Evolutionary conservation across 2,888 invertebrate species (phyloP), one percentile per base, ranked within the genome.

Genomic region (Dascillus cervinus): DNA sequence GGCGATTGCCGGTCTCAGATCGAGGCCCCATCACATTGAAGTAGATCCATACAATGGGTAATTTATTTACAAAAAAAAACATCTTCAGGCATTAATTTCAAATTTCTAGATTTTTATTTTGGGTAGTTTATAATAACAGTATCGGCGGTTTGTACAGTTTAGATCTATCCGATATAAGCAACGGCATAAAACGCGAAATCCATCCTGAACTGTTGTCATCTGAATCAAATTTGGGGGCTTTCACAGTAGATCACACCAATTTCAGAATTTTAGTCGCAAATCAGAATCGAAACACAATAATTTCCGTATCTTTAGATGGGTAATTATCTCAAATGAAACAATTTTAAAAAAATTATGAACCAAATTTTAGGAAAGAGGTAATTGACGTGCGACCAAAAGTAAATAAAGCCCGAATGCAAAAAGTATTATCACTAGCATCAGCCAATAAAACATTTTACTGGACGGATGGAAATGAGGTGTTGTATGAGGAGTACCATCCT

Each of bases 21-120:
- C 73, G 3, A 73, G 77, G 46, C 85, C 91, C 0, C 72, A 76
- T 32, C 85, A 88, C 52, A 75, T 95, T 46, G 83, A 89, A 66
- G 85, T 91, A 0, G 95, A 95, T 68, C 89, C 95, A 15, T 81
- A 86, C 52, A 94, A 94, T 60, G 95, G 94, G 75, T 84, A 63
- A 30, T n/a, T 11, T 10, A 0, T 8, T 14, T 8, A 19, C 2
- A 22, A 10, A 26, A 4, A 9, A 26, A n/a, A 12, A 26, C 4
- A 17, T 28, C 13, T 9, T 12, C 11, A 20, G 10, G 11, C 11
- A n/a, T 6, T 24, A n/a, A n/a, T n/a, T n/a, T n/a, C n/a, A n/a
- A n/a, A 21, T 13, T 34, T 23, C 27, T 58, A 83, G 82, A 4
- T 91, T 82, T 62, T 64, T 92, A 13, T 92, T 89, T 60, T 90